These are phyloP conservation scores for Leptopilina drosophilae DNA, from an alignment of 2,888 invertebrate genomes.

Conservation along the genomic window DNA sequence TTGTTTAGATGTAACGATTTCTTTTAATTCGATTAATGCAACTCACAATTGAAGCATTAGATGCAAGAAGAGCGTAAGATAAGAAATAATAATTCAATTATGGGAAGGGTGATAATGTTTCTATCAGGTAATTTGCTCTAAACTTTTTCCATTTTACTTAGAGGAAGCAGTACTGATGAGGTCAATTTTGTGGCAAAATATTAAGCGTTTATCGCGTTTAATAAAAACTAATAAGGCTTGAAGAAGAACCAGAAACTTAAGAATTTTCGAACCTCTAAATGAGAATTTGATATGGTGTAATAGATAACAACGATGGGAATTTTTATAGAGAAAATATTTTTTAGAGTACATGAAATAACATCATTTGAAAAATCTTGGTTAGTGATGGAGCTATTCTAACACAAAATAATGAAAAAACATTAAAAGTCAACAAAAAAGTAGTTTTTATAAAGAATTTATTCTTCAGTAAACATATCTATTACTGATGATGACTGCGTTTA, in stretches of 20 bases:
- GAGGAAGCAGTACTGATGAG: conserved; percentile 53
- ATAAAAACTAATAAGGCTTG: conserved; percentile 49
- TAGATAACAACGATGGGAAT: background rate
- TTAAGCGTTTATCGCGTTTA: conserved; percentile 36
- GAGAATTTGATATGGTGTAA: background rate
- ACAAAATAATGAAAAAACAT: background rate
- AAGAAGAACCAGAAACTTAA: conserved; percentile 1
- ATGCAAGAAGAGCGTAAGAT: no score
- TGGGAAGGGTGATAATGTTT: no score
- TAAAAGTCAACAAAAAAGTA: background rate
- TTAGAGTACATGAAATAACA: conserved; percentile 20
- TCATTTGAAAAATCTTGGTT: background rate
- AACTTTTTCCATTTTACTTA: no score
- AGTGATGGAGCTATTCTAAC: background rate
- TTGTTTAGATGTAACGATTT: no score
- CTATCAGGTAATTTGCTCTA: no score
- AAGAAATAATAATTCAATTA: no score
- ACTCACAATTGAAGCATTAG: no score
- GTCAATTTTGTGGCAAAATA: conserved; percentile 54
- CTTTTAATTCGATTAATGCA: no score
- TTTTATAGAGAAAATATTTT: background rate
- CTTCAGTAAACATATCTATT: background rate
- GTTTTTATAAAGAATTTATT: background rate
- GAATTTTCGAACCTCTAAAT: background rate
- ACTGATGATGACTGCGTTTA: background rate